Percentiles rank a stretch among this genome's conserved stretches.
Evolutionary conservation across 2,888 invertebrate species (phyloP).

Genomic region (Folsomia manolachei): DNA sequence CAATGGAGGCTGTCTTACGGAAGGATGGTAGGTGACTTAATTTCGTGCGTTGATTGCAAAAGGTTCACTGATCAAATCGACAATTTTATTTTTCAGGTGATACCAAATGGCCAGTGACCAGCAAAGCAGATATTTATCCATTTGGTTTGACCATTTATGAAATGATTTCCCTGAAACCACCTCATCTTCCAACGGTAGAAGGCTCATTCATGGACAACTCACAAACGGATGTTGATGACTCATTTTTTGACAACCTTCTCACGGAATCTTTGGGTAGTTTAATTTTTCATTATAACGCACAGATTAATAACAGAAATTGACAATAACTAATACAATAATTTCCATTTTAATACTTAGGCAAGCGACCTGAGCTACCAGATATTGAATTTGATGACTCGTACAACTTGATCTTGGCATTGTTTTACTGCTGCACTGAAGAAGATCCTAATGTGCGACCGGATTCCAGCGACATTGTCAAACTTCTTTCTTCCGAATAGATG

Average conservation of each 20-base stretch:
- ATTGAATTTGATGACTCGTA: constrained; percentile 62
- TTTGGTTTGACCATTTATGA: constrained; percentile 77
- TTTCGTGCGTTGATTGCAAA: too few relatives aligned
- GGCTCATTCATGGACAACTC: constrained; percentile 15
- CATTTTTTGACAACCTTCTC: constrained; percentile 39
- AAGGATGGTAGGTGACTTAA: constrained; percentile 22
- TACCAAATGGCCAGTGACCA: constrained; percentile 59
- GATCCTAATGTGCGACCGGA: constrained; percentile 62
- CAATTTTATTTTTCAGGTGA: too few relatives aligned
- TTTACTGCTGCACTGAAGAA: constrained; percentile 68
- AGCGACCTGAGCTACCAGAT: constrained; percentile 68
- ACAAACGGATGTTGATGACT: constrained; percentile 9
- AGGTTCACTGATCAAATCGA: too few relatives aligned
- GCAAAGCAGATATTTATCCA: constrained; percentile 76
- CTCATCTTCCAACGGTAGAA: constrained; percentile 59
- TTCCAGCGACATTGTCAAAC: constrained; percentile 59
- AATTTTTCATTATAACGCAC: too few relatives aligned
- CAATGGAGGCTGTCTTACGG: constrained; percentile 67
- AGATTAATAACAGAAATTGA: not conserved
- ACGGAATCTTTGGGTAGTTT: constrained; percentile 37
- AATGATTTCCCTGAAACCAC: constrained; percentile 71
- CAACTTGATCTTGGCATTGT: constrained; percentile 65
- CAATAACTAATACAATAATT: not conserved
- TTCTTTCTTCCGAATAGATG: too few relatives aligned
- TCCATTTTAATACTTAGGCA: constrained; percentile 57